These are phyloP conservation scores for Megaceryle torquata DNA, from an alignment of 2,113 vertebrate species.

Conservation along the genomic window DNA sequence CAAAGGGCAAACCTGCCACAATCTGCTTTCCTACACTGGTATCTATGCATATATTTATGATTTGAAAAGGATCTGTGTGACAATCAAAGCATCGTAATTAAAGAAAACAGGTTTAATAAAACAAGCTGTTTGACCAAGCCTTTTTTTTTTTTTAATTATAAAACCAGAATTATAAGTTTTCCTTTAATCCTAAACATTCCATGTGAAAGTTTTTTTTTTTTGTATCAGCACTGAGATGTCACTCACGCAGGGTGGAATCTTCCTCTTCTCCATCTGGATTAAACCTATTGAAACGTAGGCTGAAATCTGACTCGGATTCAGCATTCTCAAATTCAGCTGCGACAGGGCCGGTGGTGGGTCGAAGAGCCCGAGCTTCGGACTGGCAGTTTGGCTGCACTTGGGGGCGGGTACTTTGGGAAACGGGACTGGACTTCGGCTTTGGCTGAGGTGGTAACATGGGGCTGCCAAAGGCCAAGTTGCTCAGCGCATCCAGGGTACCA, in stretches of 20 bases:
- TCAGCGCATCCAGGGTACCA: slow-evolving; percentile 91
- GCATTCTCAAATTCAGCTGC: slow-evolving; percentile 68
- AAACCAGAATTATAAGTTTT: slow-evolving; percentile 45
- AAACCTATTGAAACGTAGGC: slow-evolving; percentile 84
- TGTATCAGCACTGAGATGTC: slow-evolving; percentile 60
- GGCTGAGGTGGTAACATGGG: slow-evolving; percentile 75
- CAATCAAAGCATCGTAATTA: slow-evolving; percentile 59
- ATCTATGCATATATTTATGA: slow-evolving; percentile 59
- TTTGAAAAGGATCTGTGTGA: slow-evolving; percentile 46
- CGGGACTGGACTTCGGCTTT: slow-evolving; percentile 76
- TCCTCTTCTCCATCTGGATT: slow-evolving; percentile 89
- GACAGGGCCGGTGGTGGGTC: slow-evolving; percentile 46
- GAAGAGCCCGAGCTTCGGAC: slow-evolving; percentile 66
- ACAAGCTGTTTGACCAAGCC: slow-evolving; percentile 64
- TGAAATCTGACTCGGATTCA: slow-evolving; percentile 76
- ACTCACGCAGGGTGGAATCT: slow-evolving; percentile 83
- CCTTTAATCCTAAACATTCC: slow-evolving; percentile 64
- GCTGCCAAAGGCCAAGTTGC: slow-evolving; percentile 83
- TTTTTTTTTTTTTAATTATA: slow-evolving; percentile 53
- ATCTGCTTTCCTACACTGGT: slow-evolving; percentile 62
- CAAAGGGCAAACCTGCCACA: slow-evolving; percentile 62
- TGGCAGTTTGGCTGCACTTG: slow-evolving; percentile 65
- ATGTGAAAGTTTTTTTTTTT: slow-evolving; percentile 16
- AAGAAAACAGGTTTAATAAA: slow-evolving; percentile 70
- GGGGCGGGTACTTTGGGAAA: slow-evolving; percentile 60